Evolutionary conservation across 2,113 vertebrate species (phyloP).

Genomic region (Ictalurus furcatus): DNA sequence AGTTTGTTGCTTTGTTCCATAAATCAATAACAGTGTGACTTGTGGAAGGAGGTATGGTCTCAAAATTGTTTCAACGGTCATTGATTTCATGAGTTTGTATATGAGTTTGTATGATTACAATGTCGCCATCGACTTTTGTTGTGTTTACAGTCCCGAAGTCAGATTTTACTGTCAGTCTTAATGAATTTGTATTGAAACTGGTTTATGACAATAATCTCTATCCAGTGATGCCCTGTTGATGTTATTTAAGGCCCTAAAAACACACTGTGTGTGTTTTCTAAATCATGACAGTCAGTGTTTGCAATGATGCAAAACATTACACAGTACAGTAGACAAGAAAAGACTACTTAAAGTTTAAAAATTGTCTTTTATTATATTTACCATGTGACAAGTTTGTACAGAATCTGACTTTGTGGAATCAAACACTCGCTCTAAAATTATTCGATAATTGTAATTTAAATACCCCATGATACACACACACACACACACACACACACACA

Average conservation of each 20-base stretch:
- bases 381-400: not conserved
- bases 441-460: too few species aligned
- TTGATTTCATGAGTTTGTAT: not conserved
- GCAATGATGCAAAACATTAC: not conserved
- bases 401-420: too few species aligned
- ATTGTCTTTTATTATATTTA: not conserved
- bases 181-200: not conserved
- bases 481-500: too few species aligned
- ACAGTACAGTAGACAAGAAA: not conserved
- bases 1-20: not conserved
- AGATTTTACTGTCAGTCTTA: not conserved
- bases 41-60: not conserved
- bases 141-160: not conserved
- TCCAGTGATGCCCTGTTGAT: not conserved
- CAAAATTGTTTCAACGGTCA: not conserved
- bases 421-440: too few species aligned
- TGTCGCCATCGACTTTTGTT: not conserved
- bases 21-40: not conserved
- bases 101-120: not conserved
- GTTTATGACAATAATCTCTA: not conserved
- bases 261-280: not conserved
- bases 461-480: too few species aligned
- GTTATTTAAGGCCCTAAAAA: not conserved
- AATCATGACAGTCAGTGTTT: too few species aligned
- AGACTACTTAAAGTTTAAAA: not conserved